Conservation (phyloP, 2,113 vertebrate species). For the Syrrhaptes paradoxus region DNA sequence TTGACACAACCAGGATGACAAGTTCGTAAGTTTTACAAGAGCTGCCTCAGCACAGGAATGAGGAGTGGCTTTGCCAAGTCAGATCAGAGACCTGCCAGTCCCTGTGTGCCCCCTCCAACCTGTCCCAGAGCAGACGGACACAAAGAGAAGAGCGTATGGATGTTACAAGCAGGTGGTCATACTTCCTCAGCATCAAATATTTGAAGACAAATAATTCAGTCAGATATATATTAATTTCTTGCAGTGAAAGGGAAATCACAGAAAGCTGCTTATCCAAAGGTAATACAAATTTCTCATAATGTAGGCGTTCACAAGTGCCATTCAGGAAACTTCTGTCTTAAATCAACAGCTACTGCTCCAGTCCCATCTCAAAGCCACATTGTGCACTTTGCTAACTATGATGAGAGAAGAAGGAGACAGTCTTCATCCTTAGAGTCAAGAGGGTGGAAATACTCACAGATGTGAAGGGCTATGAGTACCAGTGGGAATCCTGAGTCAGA, state of each 20-base stretch:
- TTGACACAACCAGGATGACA: neutral
- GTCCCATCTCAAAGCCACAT: neutral
- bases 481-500: neutral
- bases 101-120: neutral
- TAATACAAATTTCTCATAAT: neutral
- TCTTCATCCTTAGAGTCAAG: neutral
- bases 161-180: neutral
- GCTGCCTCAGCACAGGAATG: neutral
- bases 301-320: neutral
- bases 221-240: neutral
- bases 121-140: rapidly evolving
- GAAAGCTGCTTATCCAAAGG: neutral
- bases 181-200: neutral
- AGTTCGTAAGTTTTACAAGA: neutral
- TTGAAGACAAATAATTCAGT: neutral
- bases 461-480: neutral
- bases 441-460: neutral
- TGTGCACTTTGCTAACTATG: neutral
- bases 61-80: neutral
- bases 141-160: neutral
- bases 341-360: neutral
- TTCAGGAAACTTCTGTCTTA: neutral
- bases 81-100: neutral
- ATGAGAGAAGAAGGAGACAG: neutral
- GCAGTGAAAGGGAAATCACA: neutral